Evolutionary conservation across 2,888 invertebrate genomes (phyloP).

Genomic region (Tridacna crocea): DNA sequence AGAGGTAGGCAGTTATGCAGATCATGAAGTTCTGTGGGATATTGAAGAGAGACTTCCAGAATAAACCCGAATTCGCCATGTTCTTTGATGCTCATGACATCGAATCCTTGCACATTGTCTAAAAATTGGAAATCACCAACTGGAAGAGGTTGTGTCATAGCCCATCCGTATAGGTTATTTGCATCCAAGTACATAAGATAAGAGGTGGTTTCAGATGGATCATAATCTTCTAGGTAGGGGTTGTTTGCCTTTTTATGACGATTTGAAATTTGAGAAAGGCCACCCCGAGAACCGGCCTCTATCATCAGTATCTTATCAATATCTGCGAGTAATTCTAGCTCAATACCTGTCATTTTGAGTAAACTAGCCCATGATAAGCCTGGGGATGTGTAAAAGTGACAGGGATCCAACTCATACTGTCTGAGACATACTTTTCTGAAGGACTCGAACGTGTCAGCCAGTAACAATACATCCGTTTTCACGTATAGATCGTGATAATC

Average conservation of each 20-base stretch:
- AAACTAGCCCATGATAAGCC: constrained; percentile 40
- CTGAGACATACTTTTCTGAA: constrained; percentile 37
- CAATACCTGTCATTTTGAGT: constrained; percentile 39
- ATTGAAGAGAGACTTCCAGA: constrained; percentile 30
- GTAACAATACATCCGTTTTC: constrained; percentile 34
- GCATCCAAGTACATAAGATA: constrained; percentile 33
- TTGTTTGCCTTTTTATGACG: constrained; percentile 52
- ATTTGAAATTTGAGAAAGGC: constrained; percentile 46
- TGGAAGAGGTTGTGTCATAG: constrained; percentile 72
- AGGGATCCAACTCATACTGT: constrained; percentile 44
- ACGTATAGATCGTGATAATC: constrained; percentile 50
- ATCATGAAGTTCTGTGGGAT: constrained; percentile 24
- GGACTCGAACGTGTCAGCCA: constrained; percentile 43
- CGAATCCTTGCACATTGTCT: constrained; percentile 27
- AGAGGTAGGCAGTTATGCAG: constrained; percentile 25
- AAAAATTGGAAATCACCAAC: constrained; percentile 59
- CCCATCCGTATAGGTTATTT: constrained; percentile 51
- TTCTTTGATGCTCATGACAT: constrained; percentile 18
- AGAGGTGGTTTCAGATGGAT: constrained; percentile 55
- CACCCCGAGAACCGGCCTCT: constrained; percentile 37
- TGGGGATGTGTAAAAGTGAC: constrained; percentile 50
- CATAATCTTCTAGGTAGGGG: constrained; percentile 44
- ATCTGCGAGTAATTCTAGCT: constrained; percentile 44
- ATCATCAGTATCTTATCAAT: constrained; percentile 33
- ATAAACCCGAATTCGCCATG: constrained; percentile 17